Percentiles rank a stretch among this genome's conserved stretches.
Evolutionary conservation across 2,113 vertebrate genomes (phyloP).

Genomic region (Hydrolagus affinis): DNA sequence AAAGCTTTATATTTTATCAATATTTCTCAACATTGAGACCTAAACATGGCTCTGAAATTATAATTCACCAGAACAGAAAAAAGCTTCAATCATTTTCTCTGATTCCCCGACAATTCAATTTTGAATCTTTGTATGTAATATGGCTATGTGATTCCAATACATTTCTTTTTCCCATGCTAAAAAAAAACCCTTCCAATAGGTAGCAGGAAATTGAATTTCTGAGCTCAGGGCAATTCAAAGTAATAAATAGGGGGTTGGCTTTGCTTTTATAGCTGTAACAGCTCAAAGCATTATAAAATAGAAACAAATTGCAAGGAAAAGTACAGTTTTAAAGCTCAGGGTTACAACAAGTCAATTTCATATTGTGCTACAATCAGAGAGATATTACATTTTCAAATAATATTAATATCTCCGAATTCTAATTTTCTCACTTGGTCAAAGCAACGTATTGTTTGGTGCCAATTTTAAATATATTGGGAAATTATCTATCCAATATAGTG

Average conservation of each 20-base stretch:
- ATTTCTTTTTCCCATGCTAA: background rate
- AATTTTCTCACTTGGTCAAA: conserved; percentile 19
- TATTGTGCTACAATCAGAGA: conserved; percentile 1
- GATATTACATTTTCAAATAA: conserved; percentile 21
- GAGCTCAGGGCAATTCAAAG: conserved; percentile 23
- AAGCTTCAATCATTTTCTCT: background rate
- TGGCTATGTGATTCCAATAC: background rate
- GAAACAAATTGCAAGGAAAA: conserved; percentile 8
- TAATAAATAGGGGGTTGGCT: conserved; percentile 20
- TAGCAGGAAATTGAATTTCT: conserved; percentile 30
- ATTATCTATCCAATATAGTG: background rate
- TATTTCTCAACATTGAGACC: background rate
- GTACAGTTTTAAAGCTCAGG: conserved; percentile 12
- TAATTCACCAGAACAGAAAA: background rate
- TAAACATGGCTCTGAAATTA: background rate
- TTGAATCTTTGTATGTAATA: conserved; percentile 2
- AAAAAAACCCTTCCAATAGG: background rate
- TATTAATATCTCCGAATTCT: conserved; percentile 7
- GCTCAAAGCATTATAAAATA: conserved; percentile 18
- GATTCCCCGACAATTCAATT: conserved; percentile 18
- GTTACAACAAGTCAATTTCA: conserved; percentile 14
- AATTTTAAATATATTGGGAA: conserved; percentile 11
- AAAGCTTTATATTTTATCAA: background rate
- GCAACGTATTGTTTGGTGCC: background rate
- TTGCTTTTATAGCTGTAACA: conserved; percentile 14